Evolutionary conservation across 2,797 vertebrate species (phyloP).

Genomic region (Phalloptychus januarius): DNA sequence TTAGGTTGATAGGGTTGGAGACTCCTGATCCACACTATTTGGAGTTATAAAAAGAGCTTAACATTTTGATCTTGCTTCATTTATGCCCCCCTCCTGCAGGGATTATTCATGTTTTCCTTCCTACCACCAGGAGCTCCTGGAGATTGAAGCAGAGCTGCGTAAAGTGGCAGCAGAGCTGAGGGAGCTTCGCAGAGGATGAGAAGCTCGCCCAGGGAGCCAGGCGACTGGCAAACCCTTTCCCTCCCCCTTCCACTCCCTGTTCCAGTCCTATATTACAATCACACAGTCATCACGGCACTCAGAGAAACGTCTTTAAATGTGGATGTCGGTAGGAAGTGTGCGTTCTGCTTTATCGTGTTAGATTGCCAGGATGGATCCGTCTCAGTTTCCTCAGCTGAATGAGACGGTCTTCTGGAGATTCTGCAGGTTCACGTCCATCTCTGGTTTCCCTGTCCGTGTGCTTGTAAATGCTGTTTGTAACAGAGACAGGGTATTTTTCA

Average conservation of each 20-base stretch:
- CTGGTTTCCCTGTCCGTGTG: slow-evolving; percentile 21
- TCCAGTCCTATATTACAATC: slow-evolving; percentile 39
- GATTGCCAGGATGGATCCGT: slow-evolving; percentile 14
- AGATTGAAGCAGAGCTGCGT: slow-evolving; percentile 81
- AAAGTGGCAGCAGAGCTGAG: slow-evolving; percentile 81
- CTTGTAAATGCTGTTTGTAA: slow-evolving; percentile 41
- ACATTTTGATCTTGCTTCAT: not conserved
- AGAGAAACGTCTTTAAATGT: slow-evolving; percentile 38
- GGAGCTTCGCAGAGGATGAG: slow-evolving; percentile 80
- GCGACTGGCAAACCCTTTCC: slow-evolving; percentile 11
- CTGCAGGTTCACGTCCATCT: slow-evolving; percentile 18
- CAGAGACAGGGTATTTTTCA: slow-evolving; percentile 33
- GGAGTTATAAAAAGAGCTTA: not conserved
- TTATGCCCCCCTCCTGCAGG: not conserved
- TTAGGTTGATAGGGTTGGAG: too few relatives aligned
- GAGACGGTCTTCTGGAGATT: slow-evolving; percentile 6
- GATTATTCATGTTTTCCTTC: not conserved
- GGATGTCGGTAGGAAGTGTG: slow-evolving; percentile 40
- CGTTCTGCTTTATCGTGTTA: slow-evolving; percentile 22
- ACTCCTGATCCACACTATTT: not conserved
- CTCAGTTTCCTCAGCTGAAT: slow-evolving; percentile 15
- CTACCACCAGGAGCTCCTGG: slow-evolving; percentile 77
- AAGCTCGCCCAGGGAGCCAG: slow-evolving; percentile 28
- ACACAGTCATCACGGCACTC: slow-evolving; percentile 37
- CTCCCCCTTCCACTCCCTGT: slow-evolving; percentile 6